Base-by-base conservation (phyloP, 2,113 vertebrate genomes). In the Entosphenus tridentatus region DNA sequence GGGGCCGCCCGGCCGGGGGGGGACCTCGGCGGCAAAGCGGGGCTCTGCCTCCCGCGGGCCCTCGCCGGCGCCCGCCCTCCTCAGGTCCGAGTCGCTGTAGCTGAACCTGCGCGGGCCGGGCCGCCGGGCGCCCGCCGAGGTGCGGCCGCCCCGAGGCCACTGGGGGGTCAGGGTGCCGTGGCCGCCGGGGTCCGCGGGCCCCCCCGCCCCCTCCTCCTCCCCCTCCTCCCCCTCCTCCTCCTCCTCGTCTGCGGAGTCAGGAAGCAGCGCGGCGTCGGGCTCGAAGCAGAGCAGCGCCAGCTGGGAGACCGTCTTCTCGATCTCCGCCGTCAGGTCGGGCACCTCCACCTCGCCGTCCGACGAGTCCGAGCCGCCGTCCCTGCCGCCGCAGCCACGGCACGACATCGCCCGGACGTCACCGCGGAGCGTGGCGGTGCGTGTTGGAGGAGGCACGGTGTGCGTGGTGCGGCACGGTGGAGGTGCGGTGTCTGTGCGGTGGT, bases 51-150 rank as follows among this genome's bases (percentile, higher is more conserved):
- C 39, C 39, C 39, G 39, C 39, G 6, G 39, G 39, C 39, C 39
- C 5, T 39, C 39, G 39, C 39, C 39, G 14, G 76, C 73, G 56
- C 78, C 77, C 0, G 79, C 77, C 70, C 79, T 84, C 72, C 85
- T 78, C 71, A 97, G 80, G 68, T 86, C 81, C 9, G 89, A 85
- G 56, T 97, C 92, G 2, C 92, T 97, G 69, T 87, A 95, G 80
- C 91, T 92, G 59, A 90, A 78, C 21, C 75, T 81, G 69, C 81
- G 84, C 74, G 73, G 83, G 57, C 78, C 72, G 21, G 57, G 77
- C 56, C 78, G 78, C 65, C 82, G 76, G 62, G 80, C 81, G 68
- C 80, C 81, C 74, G 82, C 78, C 70, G 74, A 76, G 69, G 80
- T 78, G 0, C 71, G 62, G 10, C 83, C 79, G 74, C 79, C 78